Percentiles rank a stretch among this genome's conserved stretches.
phyloP scores from a whole-genome alignment of 1,140 invertebrate species.

The Cephus cinctus region DNA sequence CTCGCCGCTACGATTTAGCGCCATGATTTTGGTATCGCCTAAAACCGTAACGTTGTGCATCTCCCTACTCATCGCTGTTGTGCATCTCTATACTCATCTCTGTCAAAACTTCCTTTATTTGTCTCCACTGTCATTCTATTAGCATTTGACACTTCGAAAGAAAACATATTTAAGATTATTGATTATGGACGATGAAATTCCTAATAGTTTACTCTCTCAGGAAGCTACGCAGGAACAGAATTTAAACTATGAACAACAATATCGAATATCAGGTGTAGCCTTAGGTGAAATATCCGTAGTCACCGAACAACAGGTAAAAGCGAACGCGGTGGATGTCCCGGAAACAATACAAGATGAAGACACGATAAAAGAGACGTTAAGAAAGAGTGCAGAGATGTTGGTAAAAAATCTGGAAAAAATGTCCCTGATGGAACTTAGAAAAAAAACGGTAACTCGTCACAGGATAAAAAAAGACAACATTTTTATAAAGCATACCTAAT shows the following conservation, averaged over 20 bases:
- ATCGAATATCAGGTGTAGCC: not conserved
- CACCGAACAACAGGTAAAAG: conserved; percentile 5
- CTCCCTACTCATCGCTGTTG: not conserved
- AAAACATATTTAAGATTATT: not conserved
- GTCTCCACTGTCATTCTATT: too few species aligned
- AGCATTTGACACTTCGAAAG: not conserved
- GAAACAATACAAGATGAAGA: not conserved
- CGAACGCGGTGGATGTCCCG: not conserved
- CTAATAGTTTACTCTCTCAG: not conserved
- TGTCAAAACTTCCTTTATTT: too few species aligned
- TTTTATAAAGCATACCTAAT: conserved; percentile 6
- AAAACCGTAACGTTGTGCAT: too few species aligned
- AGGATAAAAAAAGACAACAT: conserved; percentile 4
- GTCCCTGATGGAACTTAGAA: conserved; percentile 4
- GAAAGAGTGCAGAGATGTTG: not conserved
- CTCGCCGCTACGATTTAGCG: too few species aligned
- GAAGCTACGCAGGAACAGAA: not conserved
- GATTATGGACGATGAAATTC: not conserved
- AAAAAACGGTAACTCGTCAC: not conserved
- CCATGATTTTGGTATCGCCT: too few species aligned
- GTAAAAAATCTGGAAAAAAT: conserved; percentile 15
- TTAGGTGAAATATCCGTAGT: conserved; percentile 12
- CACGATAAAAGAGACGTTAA: conserved; percentile 2
- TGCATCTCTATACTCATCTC: too few species aligned
- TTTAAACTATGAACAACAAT: conserved; percentile 2